Evolutionary conservation across 2,797 vertebrate genomes (phyloP).

Genomic region (Darevskia nairensis): DNA sequence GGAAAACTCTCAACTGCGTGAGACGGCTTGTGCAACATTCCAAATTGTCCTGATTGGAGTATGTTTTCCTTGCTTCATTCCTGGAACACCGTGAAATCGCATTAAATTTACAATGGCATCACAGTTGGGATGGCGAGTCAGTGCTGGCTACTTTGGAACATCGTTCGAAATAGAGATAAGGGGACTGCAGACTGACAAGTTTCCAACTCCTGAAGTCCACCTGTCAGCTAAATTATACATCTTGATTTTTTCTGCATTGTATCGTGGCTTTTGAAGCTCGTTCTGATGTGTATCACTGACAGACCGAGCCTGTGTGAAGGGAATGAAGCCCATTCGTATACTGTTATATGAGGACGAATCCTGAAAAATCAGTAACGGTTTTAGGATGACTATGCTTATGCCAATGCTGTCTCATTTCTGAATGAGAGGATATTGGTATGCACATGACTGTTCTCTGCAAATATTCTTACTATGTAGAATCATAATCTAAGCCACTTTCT

Average conservation of each 20-base stretch:
- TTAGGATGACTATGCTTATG: not conserved
- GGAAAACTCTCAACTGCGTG: slow-evolving; percentile 22
- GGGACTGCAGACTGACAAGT: slow-evolving; percentile 25
- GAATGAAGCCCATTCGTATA: slow-evolving; percentile 29
- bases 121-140: slow-evolving; percentile 31
- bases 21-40: slow-evolving; percentile 25
- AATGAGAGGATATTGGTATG: not conserved
- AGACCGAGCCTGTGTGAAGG: slow-evolving; percentile 10
- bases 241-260: slow-evolving; percentile 37
- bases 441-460: too few species aligned
- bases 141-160: slow-evolving; percentile 41
- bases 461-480: not conserved
- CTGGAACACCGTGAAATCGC: slow-evolving; percentile 34
- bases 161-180: slow-evolving; percentile 51
- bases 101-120: slow-evolving; percentile 49
- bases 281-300: slow-evolving; percentile 26
- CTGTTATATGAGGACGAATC: slow-evolving; percentile 30
- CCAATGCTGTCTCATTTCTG: not conserved
- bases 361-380: slow-evolving; percentile 11
- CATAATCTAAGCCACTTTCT: not conserved
- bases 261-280: slow-evolving; percentile 11
- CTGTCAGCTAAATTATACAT: slow-evolving; percentile 44
- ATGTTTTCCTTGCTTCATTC: slow-evolving; percentile 27
- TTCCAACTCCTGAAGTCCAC: slow-evolving; percentile 34
- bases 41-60: slow-evolving; percentile 45